Base-by-base conservation (phyloP, 2,113 vertebrate species). In the Uria aalge region DNA sequence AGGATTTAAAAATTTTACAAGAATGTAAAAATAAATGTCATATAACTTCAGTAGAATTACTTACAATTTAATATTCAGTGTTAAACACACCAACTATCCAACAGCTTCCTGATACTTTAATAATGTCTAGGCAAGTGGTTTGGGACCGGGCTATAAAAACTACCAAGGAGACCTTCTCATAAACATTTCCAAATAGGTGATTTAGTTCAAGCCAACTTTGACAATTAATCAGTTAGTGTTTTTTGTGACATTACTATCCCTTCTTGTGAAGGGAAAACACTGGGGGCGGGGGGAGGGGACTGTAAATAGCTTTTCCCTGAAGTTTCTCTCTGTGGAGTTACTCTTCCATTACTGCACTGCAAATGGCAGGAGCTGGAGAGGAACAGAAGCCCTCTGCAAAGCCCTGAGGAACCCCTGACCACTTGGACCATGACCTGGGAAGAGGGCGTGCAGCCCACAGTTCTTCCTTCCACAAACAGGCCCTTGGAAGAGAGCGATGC, bases 231-330 rank as follows among this genome's bases (percentile, higher is more conserved):
- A 19, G 17, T 78, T 38, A 53, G 22, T 30, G 29, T 12, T 36
- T 81, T 82, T 80, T 47, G 47, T 45, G 69, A 59, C 21, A 2
- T 27, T 21, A 43, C 77, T 12, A 23, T 27, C 57, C 40, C 17
- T 74, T 81, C n/a, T 5, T 13, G 19, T 8, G 36, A 83, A 78
- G 38, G 14, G 3, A 2, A n/a, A 52, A n/a, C 40, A 60, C 8
- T 11, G 6, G 19, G 7, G 18, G 5, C 3, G 23, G 3, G 45
- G 45, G 5, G 16, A 6, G 17, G 4, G 4, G 34, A 3, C 57
- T 41, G 22, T 15, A 6, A 69, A 63, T 7, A 0, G 1, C 18
- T 75, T 43, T 68, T 53, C 24, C 48, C 45, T 64, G 47, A 5
- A 62, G n/a, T 20, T 41, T 41, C 36, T 60, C 59, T 69, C n/a